Base-by-base conservation (phyloP, 2,113 vertebrate species). In the Sinocyclocheilus anophthalmus region DNA sequence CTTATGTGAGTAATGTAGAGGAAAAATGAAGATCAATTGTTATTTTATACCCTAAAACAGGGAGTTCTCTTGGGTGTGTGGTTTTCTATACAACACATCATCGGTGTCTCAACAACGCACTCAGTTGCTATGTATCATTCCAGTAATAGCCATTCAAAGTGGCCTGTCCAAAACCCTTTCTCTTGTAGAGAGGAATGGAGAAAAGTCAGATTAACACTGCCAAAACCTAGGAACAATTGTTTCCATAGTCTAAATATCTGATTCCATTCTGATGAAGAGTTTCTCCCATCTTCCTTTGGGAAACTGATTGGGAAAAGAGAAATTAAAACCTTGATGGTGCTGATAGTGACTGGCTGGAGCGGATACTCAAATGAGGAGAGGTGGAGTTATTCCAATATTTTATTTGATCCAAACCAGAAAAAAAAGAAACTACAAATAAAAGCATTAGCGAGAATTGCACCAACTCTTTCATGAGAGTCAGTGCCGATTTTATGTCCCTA, bases 11-110 rank as follows among this genome's bases (percentile, higher is more conserved):
- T 55, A 83, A 84, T 67, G 57, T n/a, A 6, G 67, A 65, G 65
- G 70, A 65, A 33, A 85, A 73, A 77, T 42, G 13, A 33, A 4
- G 57, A 82, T 84, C 76, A 20, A 72, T 39, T 81, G 85, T 61
- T 82, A n/a, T 67, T 65, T 65, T 39, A 86, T 75, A 39, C 81
- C 30, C 39, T 37, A 13, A 85, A 70, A 53, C 7, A 22, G 48
- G 53, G 48, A 37, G 75, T 87, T 79, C 83, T 82, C 83, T n/a
- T 50, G 78, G 61, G 88, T 82, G 78, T 83, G 85, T 37, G 88
- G 63, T 79, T 79, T 26, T 83, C 72, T 45, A 72, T 78, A 53
- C 39, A 87, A 39, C 83, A 50, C 20, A 61, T 20, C 30, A 81
- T 76, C 72, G 20, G 50, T 70, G 53, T 83, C n/a, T 84, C 20